Conservation (phyloP, 1,140 invertebrate species). For the Ostrea denselamellosa region DNA sequence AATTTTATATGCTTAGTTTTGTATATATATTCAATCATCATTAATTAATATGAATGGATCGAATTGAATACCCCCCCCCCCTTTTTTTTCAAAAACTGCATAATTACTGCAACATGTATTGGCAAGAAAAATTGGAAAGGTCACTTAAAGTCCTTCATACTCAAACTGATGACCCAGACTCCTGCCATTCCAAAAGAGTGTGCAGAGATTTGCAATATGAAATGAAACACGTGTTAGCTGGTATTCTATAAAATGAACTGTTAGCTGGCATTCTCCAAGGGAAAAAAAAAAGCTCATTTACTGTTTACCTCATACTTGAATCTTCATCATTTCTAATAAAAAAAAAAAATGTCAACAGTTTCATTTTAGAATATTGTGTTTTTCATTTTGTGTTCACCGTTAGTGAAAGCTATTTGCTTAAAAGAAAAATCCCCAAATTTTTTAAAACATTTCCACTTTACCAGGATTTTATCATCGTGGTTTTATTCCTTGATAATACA, state of each 20-base stretch:
- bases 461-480: too few species aligned
- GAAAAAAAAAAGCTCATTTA: not conserved
- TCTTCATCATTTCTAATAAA: constrained; percentile 12
- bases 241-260: not conserved
- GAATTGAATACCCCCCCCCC: too few species aligned
- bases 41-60: too few species aligned
- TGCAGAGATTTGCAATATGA: not conserved
- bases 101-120: too few species aligned
- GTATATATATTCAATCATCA: too few species aligned
- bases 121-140: too few species aligned
- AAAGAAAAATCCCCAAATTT: not conserved
- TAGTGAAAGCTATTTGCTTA: too few species aligned
- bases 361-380: not conserved
- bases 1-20: too few species aligned
- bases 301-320: constrained; percentile 1
- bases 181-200: not conserved
- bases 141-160: too few species aligned
- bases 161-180: not conserved
- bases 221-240: not conserved
- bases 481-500: too few species aligned
- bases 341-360: not conserved
- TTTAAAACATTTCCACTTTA: too few species aligned
- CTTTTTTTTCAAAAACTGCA: too few species aligned
- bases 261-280: not conserved
- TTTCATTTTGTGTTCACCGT: not conserved